phyloP scores from a whole-genome alignment of 2,888 invertebrate genomes.

The Prosapia bicincta region DNA sequence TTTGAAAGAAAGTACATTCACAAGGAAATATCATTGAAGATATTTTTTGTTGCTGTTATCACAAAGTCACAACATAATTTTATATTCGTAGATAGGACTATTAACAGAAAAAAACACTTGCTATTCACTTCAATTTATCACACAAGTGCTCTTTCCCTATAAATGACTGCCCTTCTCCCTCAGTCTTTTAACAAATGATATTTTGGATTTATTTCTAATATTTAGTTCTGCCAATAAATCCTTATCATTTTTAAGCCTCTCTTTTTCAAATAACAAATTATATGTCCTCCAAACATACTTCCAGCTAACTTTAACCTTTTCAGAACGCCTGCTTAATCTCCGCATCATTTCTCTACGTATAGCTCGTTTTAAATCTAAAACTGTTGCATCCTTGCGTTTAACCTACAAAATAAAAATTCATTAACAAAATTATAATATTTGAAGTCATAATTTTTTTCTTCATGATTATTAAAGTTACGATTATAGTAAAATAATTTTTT shows the following conservation, averaged over 20 bases:
- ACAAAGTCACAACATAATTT: too few relatives aligned
- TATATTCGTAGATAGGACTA: too few relatives aligned
- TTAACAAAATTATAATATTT: too few relatives aligned
- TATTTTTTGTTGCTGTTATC: too few relatives aligned
- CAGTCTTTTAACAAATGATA: slow-evolving; percentile 65
- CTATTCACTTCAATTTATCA: too few relatives aligned
- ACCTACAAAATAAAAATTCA: slow-evolving; percentile 51
- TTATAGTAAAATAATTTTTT: too few relatives aligned
- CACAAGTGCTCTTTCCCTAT: too few relatives aligned
- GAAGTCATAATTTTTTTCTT: too few relatives aligned
- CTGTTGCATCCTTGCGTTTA: slow-evolving; percentile 63
- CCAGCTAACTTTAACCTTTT: slow-evolving; percentile 65
- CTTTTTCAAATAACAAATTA: slow-evolving; percentile 58
- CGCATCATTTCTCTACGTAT: slow-evolving; percentile 65
- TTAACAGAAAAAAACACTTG: too few relatives aligned
- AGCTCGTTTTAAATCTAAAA: slow-evolving; percentile 70
- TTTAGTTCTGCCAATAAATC: slow-evolving; percentile 63
- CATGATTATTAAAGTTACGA: too few relatives aligned
- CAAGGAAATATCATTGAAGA: too few relatives aligned
- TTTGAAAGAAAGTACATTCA: too few relatives aligned
- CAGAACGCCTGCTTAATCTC: slow-evolving; percentile 57
- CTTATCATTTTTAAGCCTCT: slow-evolving; percentile 59
- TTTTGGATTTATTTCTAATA: slow-evolving; percentile 65
- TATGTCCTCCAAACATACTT: slow-evolving; percentile 67
- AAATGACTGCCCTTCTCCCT: slow-evolving; percentile 46